Evolutionary conservation across 2,113 vertebrate genomes (phyloP).

Genomic region (Micronycteris hirsuta): DNA sequence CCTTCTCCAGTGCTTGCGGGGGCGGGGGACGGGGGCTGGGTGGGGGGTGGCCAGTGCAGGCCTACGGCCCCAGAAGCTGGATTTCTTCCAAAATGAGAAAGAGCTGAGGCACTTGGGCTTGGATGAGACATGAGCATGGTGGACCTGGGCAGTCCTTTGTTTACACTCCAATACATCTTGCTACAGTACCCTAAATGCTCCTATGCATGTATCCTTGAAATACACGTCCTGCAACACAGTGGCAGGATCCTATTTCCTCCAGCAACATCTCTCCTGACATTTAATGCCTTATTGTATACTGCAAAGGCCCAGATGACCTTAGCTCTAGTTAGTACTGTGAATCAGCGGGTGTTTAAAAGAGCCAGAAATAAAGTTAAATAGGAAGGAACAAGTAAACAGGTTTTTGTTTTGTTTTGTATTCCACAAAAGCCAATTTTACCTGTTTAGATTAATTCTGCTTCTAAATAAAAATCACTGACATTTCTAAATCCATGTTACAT

Average conservation of each 20-base stretch:
- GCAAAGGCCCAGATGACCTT: background rate
- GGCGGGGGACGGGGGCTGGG: no score
- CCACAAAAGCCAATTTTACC: constrained; percentile 31
- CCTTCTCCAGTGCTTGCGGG: background rate
- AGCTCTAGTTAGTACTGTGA: background rate
- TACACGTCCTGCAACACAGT: background rate
- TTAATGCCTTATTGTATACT: background rate
- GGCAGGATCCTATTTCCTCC: background rate
- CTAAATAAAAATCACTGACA: constrained; percentile 23
- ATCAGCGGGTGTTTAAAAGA: background rate
- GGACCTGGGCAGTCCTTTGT: background rate
- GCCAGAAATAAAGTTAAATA: background rate
- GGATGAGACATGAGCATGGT: background rate
- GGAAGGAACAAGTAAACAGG: background rate
- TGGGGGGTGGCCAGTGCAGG: no score
- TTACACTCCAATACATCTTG: background rate
- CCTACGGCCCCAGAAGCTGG: background rate
- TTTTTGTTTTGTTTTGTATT: constrained; percentile 32
- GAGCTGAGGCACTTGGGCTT: background rate
- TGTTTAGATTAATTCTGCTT: constrained; percentile 38
- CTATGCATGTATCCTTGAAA: background rate
- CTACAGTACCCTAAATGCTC: background rate
- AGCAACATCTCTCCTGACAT: background rate
- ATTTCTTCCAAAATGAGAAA: background rate
- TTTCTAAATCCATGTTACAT: constrained; percentile 35